Evolutionary conservation across 2,113 vertebrate species (phyloP).

Genomic region (Prinia subflava): DNA sequence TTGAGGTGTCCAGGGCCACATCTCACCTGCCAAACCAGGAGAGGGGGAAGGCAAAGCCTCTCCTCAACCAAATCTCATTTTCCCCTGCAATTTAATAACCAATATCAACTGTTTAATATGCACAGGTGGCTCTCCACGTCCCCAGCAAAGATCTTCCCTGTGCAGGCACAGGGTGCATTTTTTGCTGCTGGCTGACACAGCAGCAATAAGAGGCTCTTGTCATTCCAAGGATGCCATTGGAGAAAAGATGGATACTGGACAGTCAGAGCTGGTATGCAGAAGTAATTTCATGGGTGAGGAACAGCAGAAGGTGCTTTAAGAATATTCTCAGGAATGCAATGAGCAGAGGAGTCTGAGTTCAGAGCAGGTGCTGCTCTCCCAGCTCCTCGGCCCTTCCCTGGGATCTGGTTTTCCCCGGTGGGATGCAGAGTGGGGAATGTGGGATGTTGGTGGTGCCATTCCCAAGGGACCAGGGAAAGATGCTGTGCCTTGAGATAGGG

Average conservation of each 20-base stretch:
- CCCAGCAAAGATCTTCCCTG: neutral
- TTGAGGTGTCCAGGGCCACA: neutral
- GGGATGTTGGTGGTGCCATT: neutral
- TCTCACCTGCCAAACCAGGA: neutral
- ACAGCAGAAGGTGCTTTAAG: neutral
- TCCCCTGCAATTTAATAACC: neutral
- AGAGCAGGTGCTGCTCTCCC: neutral
- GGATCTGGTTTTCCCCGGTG: neutral
- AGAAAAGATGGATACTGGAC: neutral
- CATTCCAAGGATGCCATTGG: neutral
- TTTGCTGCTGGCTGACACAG: neutral
- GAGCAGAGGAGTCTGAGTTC: fast-evolving
- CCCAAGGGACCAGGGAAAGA: neutral
- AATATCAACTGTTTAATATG: neutral
- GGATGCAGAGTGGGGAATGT: neutral
- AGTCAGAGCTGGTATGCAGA: neutral
- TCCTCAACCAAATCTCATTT: neutral
- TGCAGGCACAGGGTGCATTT: neutral
- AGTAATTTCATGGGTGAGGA: neutral
- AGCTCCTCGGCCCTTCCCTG: neutral
- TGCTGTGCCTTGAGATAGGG: neutral
- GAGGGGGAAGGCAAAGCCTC: neutral
- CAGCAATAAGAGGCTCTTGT: neutral
- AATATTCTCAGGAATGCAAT: neutral
- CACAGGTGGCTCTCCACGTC: neutral